A percentile compares a stretch with the other conserved stretches of the same genome.
These are phyloP conservation scores for Lasioglossum villosulum DNA, from an alignment of 2,888 invertebrate species.

Conservation along the genomic window DNA sequence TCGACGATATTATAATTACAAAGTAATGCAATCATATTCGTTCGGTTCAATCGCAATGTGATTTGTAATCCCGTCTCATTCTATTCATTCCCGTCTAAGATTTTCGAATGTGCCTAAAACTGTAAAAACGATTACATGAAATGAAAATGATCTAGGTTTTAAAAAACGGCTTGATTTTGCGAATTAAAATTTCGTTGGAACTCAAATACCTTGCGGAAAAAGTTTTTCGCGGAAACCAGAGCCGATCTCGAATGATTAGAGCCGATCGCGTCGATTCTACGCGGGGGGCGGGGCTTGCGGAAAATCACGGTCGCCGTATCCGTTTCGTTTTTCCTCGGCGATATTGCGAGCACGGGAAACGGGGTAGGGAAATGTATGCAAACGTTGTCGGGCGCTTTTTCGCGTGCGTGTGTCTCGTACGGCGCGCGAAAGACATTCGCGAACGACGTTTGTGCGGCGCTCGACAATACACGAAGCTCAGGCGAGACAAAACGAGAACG, in stretches of 20 bases:
- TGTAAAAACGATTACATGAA: too few relatives aligned
- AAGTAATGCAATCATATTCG: too few relatives aligned
- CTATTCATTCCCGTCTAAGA: too few relatives aligned
- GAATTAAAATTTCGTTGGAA: too few relatives aligned
- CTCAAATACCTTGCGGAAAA: too few relatives aligned
- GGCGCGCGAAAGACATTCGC: constrained; percentile 58
- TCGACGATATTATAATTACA: too few relatives aligned
- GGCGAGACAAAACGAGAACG: constrained; percentile 48
- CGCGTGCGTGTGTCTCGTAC: constrained; percentile 27
- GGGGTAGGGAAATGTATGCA: constrained; percentile 42
- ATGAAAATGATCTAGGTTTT: too few relatives aligned
- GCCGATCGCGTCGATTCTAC: not conserved
- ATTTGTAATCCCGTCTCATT: too few relatives aligned
- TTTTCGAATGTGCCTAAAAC: too few relatives aligned
- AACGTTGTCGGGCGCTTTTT: constrained; percentile 26
- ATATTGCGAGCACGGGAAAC: constrained; percentile 42
- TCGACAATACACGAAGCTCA: constrained; percentile 64
- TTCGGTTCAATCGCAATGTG: too few relatives aligned
- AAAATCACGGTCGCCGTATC: constrained; percentile 40
- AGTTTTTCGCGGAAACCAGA: not conserved
- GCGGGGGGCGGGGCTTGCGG: not conserved
- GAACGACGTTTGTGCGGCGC: constrained; percentile 61
- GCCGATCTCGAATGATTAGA: not conserved
- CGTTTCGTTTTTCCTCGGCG: constrained; percentile 42
- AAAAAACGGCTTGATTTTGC: too few relatives aligned